Evolutionary conservation across 2,888 invertebrate genomes (phyloP).

Genomic region (Quadroppia sp.): DNA sequence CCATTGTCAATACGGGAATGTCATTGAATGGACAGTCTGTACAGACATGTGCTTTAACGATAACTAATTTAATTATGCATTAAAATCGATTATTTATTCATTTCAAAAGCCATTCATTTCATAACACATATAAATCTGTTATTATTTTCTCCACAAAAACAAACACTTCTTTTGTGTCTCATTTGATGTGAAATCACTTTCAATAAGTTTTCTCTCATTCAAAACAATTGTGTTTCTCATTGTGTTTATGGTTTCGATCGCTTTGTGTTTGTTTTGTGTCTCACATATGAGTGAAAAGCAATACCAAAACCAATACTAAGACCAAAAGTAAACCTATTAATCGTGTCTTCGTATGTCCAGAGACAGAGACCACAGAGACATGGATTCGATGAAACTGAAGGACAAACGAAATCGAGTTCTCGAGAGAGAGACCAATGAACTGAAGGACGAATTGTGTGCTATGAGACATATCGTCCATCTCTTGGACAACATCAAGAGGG

Average conservation of each 20-base stretch:
- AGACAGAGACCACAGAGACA: background rate
- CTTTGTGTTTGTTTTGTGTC: too few species aligned
- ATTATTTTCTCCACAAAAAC: too few species aligned
- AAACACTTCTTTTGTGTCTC: too few species aligned
- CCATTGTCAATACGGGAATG: background rate
- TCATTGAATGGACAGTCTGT: background rate
- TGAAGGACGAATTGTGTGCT: constrained; percentile 39
- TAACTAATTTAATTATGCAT: constrained; percentile 35
- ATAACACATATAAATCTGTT: background rate
- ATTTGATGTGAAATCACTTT: too few species aligned
- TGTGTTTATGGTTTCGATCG: too few species aligned
- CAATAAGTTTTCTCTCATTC: too few species aligned
- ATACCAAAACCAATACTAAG: too few species aligned
- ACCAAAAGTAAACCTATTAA: too few species aligned
- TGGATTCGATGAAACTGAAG: constrained; percentile 17
- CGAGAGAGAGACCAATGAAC: constrained; percentile 38
- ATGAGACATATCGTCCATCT: constrained; percentile 38
- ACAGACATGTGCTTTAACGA: background rate
- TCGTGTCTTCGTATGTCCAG: too few species aligned
- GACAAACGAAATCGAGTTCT: constrained; percentile 26
- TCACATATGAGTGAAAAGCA: too few species aligned
- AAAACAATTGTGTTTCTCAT: too few species aligned
- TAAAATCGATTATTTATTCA: constrained; percentile 31
- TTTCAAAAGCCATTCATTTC: constrained; percentile 13
- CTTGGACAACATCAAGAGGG: constrained; percentile 38